Evolutionary conservation across 2,113 vertebrate genomes (phyloP).

Genomic region (Pithys albifrons): DNA sequence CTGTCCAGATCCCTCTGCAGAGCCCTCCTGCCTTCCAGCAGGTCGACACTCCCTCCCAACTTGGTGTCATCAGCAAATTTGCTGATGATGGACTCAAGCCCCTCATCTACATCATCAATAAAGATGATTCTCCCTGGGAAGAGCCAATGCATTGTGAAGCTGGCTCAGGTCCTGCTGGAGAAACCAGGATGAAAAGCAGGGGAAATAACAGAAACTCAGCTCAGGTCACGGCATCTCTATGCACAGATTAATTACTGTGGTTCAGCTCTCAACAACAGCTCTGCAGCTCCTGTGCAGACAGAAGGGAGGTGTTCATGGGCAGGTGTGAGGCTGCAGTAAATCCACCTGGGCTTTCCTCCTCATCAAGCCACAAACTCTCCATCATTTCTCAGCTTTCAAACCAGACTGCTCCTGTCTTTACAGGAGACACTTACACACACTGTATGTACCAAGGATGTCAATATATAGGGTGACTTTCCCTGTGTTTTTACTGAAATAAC

Average conservation of each 20-base stretch:
- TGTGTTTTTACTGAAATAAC: background rate
- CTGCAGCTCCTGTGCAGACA: background rate
- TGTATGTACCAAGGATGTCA: background rate
- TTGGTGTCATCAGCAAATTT: too few species aligned
- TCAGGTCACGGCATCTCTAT: background rate
- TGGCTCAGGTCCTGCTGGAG: background rate
- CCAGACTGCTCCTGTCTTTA: background rate
- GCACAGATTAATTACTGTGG: background rate
- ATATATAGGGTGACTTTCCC: background rate
- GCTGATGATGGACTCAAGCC: too few species aligned
- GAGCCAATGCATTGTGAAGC: background rate
- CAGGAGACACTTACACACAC: background rate
- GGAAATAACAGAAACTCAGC: background rate
- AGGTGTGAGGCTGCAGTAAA: background rate
- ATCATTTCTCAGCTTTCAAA: background rate
- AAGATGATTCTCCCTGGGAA: background rate
- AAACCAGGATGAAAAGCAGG: accelerated
- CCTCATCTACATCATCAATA: too few species aligned
- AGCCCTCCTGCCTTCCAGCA: too few species aligned
- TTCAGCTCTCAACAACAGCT: background rate
- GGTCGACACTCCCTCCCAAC: too few species aligned
- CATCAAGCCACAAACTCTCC: background rate
- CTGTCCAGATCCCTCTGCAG: too few species aligned
- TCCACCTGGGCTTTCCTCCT: background rate
- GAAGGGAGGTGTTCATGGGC: background rate